Base-by-base conservation (phyloP, 2,113 vertebrate genomes). In the Erythrolamprus reginae region DNA sequence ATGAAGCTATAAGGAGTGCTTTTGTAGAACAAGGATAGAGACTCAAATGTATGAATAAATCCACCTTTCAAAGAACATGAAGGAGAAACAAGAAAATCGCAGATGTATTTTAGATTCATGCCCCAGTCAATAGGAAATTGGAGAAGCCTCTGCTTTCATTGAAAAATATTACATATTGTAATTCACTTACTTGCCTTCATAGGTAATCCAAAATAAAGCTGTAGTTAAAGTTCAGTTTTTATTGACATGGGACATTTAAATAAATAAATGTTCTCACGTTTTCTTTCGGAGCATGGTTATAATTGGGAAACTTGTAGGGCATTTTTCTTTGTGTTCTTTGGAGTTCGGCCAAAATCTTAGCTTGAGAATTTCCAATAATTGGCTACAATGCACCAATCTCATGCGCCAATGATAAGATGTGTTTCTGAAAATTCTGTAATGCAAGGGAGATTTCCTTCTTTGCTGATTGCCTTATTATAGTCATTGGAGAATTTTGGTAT, bases 21-120 rank as follows among this genome's bases (percentile, higher is more conserved):
- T 96, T 96, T 94, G 95, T 95, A 96, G 95, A 96, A 96, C 96
- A 93, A 96, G 93, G 96, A 45, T 45, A 93, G 87, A 96, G 95
- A 96, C 95, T 95, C 93, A 95, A 92, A 96, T 95, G 95, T 94
- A 94, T 94, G 95, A 96, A 96, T 95, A 94, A 91, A 96, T 91
- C 92, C 92, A 95, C 90, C 94, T 95, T 88, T 94, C 94, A 95
- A 97, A 95, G 93, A 93, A 95, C 95, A 96, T 12, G 93, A 96
- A 55, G 93, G 94, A 96, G 95, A 94, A 94, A 96, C 90, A 86
- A 87, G 90, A 95, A 93, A 93, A 93, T 94, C 95, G 95, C 95
- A 95, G 95, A 96, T 92, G 92, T 87, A 95, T 95, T 96, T 95
- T 93, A 93, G 94, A 95, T 95, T 93, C 93, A 95, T 95, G 93